phyloP scores from a whole-genome alignment of 2,113 vertebrate species.

The Hemiscyllium ocellatum region DNA sequence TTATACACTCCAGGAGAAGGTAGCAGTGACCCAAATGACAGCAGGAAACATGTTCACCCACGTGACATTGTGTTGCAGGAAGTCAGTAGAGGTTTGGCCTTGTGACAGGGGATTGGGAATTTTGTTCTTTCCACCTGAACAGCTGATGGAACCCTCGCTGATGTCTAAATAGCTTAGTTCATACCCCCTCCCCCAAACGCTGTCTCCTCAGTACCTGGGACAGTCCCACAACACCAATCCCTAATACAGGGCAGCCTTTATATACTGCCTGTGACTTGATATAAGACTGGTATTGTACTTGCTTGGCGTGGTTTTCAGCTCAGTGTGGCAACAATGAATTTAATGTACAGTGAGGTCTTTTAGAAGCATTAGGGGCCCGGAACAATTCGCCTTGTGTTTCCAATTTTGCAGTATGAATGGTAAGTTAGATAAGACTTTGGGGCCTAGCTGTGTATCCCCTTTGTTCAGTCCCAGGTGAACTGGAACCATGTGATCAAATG shows the following conservation, averaged over 20 bases:
- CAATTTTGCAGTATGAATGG: conserved; percentile 32
- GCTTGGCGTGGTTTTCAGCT: not conserved
- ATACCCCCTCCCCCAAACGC: no score
- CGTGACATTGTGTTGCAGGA: not conserved
- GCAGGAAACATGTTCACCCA: not conserved
- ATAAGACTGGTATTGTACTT: conserved; percentile 26
- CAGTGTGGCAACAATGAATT: conserved; percentile 21
- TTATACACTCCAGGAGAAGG: not conserved
- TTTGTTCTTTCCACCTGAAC: not conserved
- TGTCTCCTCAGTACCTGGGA: not conserved
- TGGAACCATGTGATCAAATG: conserved; percentile 32
- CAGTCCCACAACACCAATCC: not conserved
- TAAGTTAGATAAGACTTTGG: conserved; percentile 32
- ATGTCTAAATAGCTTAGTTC: not conserved
- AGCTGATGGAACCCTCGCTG: not conserved
- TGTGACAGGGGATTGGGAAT: no score
- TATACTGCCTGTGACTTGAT: not conserved
- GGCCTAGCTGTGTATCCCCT: conserved; percentile 22
- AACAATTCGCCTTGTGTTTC: conserved; percentile 30
- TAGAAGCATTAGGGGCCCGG: conserved; percentile 14
- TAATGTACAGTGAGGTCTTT: conserved; percentile 35
- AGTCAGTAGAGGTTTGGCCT: not conserved
- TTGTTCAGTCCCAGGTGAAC: conserved; percentile 35
- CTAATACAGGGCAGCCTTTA: conserved; percentile 14
- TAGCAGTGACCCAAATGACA: not conserved